Base-by-base conservation (phyloP, 1,140 invertebrate species). In the Drosophila obscura region DNA sequence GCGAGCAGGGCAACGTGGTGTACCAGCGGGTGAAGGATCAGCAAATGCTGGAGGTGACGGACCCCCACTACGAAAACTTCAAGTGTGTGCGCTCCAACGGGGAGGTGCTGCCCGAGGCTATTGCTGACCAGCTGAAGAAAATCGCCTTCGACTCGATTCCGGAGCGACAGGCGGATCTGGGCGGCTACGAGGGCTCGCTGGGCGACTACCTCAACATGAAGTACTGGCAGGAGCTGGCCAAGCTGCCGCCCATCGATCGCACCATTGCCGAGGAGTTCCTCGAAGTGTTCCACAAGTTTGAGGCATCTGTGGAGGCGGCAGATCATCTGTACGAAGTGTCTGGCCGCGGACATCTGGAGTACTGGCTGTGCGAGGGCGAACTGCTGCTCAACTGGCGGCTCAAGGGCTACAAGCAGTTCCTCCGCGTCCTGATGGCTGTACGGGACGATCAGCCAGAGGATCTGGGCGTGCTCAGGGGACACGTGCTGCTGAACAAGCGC, bases 1-100 rank as follows among this genome's bases (percentile, higher is more conserved):
- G 97, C 13, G 94, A 97, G 89, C 92, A 94, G 65, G 93, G 92
- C 16, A 96, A 97, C 92, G 81, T 93, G 9, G 94, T 96, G 0
- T 96, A 94, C 83, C 91, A 95, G 56, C 77, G 95, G 39, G 95
- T 94, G 0, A 94, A 94, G 52, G 92, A 94, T 39, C 73, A 94
- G 9, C 90, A 93, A 75, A 72, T 95, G 2, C 74, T 95, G 6
- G 92, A 92, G n/a, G 69, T 71, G 56, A 80, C 78, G 0, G 77
- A 67, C 9, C 55, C 24, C 6, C 61, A 92, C 49, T 80, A 83
- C n/a, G 69, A 81, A 15, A 85, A 74, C 51, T 84, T 78, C 53
- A 75, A 81, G 28, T 93, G 92, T 79, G 79, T 92, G 31, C 83
- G 80, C 4, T 77, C 90, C n/a, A 91, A 91, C 65, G 90, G 87